These are phyloP conservation scores for Aphis craccivora DNA, from an alignment of 1,140 invertebrate species.

Conservation along the genomic window DNA sequence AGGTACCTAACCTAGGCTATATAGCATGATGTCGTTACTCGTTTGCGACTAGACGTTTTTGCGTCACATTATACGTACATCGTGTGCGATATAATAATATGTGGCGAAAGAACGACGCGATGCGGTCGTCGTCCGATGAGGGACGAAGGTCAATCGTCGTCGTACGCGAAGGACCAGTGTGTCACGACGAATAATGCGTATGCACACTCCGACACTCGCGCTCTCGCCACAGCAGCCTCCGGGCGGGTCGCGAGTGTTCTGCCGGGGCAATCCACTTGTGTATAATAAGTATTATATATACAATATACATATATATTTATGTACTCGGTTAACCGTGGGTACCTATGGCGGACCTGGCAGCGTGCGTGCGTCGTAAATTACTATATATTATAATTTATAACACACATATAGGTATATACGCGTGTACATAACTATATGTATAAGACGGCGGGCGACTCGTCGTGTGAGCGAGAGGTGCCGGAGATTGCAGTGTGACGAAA, in stretches of 20 bases:
- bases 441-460: background rate
- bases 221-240: background rate
- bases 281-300: background rate
- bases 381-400: conserved; percentile 16
- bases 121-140: background rate
- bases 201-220: background rate
- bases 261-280: background rate
- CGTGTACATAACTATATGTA: background rate
- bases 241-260: background rate
- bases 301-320: background rate
- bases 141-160: background rate
- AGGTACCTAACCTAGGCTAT: background rate
- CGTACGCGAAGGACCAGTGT: background rate
- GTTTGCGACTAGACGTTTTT: background rate
- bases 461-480: background rate
- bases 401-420: background rate
- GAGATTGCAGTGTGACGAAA: conserved; percentile 36
- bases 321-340: background rate
- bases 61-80: background rate
- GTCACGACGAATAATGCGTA: background rate
- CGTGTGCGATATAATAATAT: background rate
- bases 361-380: conserved; percentile 20
- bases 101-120: background rate
- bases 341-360: background rate
- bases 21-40: background rate